Base-by-base conservation (phyloP, 2,113 vertebrate species). In the Anhinga rufa region DNA sequence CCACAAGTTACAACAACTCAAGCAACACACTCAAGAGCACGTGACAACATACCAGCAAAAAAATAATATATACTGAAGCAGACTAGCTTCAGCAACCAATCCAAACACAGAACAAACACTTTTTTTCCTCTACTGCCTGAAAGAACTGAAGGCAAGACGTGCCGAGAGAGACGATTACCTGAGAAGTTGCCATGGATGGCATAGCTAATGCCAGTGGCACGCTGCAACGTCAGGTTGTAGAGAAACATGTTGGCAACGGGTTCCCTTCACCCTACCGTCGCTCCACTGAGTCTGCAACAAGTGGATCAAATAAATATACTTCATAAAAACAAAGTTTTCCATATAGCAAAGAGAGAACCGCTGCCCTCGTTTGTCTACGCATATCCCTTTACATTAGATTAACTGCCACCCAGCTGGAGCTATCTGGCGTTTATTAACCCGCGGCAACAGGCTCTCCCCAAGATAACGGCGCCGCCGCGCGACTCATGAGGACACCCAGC, bases 131-230 rank as follows among this genome's bases (percentile, higher is more conserved):
- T 19, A 24, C 20, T 8, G 16, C 5, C 21, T 1, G 0, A 20
- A 52, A 42, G 7, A 12, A 4, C 18, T 28, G 21, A 24, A 58
- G 14, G 10, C 12, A n/a, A 58, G 11, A 72, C 3, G 2, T 0
- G 1, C 0, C 0, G 52, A 36, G 4, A 9, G 1, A 44, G 34
- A 26, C 62, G 28, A 71, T 97, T 98, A 99, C 99, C 99, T 96
- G 99, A 99, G 93, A 99, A 99, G 92, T 99, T 99, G 91, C 99
- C 99, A 98, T 99, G 99, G 97, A 99, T 99, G 88, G 99, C 99
- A 88, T 99, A 99, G 77, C 98, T 99, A 95, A 99, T 99, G 98
- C 99, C 99, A 1, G 99, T 99, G 88, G 99, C 99, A 40, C 99
- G 98, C 97, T 99, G 99, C 61, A 99, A 92, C 2, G 99, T 99